Conservation (phyloP, 2,797 vertebrate genomes). For the Anniella stebbinsi region DNA sequence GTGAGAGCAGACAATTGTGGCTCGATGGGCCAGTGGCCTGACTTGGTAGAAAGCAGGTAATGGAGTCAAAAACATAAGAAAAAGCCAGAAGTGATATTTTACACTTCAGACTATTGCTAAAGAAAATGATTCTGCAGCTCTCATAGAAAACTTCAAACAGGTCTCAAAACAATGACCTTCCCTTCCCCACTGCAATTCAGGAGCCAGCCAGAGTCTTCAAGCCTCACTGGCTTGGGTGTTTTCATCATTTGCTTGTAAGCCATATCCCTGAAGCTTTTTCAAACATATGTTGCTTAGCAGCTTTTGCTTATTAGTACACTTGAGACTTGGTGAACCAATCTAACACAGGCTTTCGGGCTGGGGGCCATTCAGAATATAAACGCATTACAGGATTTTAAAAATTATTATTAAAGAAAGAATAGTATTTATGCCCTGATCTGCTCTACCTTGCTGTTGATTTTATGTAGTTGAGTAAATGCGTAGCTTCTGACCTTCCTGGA, state of each 20-base stretch:
- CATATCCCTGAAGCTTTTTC: not conserved
- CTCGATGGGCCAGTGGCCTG: not conserved
- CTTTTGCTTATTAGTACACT: not conserved
- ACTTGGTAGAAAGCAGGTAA: not conserved
- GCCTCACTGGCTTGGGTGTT: not conserved
- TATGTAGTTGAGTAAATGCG: not conserved
- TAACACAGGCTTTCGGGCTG: not conserved
- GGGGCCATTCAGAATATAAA: not conserved
- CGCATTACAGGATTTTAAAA: fast-evolving
- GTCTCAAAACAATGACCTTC: fast-evolving
- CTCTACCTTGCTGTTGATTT: fast-evolving
- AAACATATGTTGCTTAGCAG: not conserved
- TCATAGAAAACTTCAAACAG: not conserved
- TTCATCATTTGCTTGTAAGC: conserved; percentile 6
- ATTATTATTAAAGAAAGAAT: not conserved
- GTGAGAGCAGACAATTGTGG: not conserved
- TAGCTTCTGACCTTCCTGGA: conserved; percentile 27
- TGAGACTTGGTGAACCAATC: conserved; percentile 27
- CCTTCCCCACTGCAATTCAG: not conserved
- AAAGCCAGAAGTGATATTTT: not conserved
- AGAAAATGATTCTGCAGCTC: not conserved
- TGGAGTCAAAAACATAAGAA: not conserved
- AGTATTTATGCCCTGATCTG: not conserved
- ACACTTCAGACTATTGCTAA: not conserved
- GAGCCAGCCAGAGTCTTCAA: not conserved